These are phyloP conservation scores for Platycnemis pennipes DNA, from an alignment of 2,888 invertebrate species.

Conservation along the genomic window DNA sequence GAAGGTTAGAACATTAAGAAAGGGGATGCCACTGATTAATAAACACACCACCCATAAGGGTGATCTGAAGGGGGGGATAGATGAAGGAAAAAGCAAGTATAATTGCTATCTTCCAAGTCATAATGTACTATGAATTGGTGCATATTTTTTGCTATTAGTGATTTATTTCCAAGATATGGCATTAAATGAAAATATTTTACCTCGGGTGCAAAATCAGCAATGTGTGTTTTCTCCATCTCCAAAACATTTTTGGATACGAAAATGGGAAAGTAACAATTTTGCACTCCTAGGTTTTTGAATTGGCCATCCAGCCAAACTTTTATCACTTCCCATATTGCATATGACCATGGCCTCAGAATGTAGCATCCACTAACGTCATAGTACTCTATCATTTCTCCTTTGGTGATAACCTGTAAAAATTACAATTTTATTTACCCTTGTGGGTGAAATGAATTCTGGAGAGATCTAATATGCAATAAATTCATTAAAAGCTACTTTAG, in stretches of 20 bases:
- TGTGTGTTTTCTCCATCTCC: slow-evolving; percentile 97
- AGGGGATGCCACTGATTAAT: too few species aligned
- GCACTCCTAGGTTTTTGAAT: slow-evolving; percentile 95
- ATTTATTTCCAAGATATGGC: background rate
- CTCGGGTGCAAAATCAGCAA: slow-evolving; percentile 99
- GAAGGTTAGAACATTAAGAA: too few species aligned
- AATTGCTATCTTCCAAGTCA: background rate
- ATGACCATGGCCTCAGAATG: slow-evolving; percentile 98
- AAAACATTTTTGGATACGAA: slow-evolving; percentile 95
- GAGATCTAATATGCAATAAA: too few species aligned
- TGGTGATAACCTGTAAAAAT: slow-evolving; percentile 84
- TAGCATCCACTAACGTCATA: slow-evolving; percentile 99
- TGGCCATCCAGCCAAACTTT: slow-evolving; percentile 91
- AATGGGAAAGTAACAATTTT: slow-evolving; percentile 99
- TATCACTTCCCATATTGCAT: slow-evolving; percentile 96
- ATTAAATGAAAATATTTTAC: slow-evolving; percentile 79
- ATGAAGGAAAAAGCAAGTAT: too few species aligned
- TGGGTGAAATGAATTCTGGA: background rate
- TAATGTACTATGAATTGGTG: background rate
- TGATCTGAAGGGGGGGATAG: too few species aligned
- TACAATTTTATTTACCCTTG: background rate
- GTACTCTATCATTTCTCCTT: slow-evolving; percentile 99
- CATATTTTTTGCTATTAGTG: too few species aligned
- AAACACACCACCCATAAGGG: too few species aligned
- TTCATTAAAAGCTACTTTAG: too few species aligned